A percentile compares a stretch with the other conserved stretches of the same genome.
Evolutionary conservation across 2,888 invertebrate genomes (phyloP).

Genomic region (Lithophane semibrunnea): DNA sequence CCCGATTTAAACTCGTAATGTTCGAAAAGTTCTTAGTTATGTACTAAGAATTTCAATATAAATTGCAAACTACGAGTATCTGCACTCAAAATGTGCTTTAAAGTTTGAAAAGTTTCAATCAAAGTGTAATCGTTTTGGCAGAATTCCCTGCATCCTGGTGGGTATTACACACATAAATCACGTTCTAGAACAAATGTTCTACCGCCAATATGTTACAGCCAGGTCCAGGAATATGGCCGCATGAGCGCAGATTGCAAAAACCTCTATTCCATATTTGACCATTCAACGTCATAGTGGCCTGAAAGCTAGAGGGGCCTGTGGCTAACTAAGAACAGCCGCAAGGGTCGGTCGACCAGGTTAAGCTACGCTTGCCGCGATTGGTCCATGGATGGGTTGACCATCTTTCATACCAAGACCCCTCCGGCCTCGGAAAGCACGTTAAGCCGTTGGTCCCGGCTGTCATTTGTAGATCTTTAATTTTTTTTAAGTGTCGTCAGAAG

Average conservation of each 20-base stretch:
- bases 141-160: conserved; percentile 26
- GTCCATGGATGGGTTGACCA: too few species aligned
- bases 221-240: not conserved
- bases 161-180: conserved; percentile 47
- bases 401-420: too few species aligned
- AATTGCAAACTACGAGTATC: not conserved
- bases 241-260: conserved; percentile 6
- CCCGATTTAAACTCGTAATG: not conserved
- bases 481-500: too few species aligned
- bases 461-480: too few species aligned
- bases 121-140: conserved; percentile 34
- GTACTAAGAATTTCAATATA: not conserved
- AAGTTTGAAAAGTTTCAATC: conserved; percentile 30
- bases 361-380: too few species aligned
- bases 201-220: conserved; percentile 9
- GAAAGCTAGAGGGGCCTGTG: not conserved
- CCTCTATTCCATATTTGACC: not conserved
- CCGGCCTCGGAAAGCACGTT: too few species aligned
- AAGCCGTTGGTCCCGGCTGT: too few species aligned
- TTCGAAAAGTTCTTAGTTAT: not conserved
- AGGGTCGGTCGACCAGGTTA: too few species aligned
- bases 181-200: conserved; percentile 36
- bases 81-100: not conserved
- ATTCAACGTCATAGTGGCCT: not conserved
- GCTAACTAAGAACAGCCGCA: too few species aligned